Percentiles rank a stretch among this genome's conserved stretches.
These are phyloP conservation scores for Panonychus citri DNA, from an alignment of 1,140 invertebrate genomes.

Conservation along the genomic window DNA sequence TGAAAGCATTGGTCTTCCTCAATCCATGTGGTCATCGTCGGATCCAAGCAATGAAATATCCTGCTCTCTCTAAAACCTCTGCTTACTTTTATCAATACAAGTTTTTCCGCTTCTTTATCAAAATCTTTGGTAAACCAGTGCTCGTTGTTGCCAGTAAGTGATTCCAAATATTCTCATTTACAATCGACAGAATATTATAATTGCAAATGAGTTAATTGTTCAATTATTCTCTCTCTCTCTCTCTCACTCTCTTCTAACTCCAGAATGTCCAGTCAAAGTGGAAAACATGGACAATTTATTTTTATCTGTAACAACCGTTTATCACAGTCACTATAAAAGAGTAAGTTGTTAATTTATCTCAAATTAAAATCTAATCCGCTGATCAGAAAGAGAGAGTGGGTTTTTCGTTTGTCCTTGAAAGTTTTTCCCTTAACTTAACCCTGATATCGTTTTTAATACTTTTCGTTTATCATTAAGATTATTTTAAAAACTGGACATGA, in stretches of 20 bases:
- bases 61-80: constrained; percentile 1
- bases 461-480: too few relatives aligned
- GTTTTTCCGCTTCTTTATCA: constrained; percentile 4
- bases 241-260: not conserved
- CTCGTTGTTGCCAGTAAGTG: constrained; percentile 3
- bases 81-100: constrained; percentile 7
- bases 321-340: constrained; percentile 4
- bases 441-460: too few relatives aligned
- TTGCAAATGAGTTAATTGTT: not conserved
- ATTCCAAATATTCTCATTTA: not conserved
- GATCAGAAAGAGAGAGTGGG: too few relatives aligned
- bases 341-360: not conserved
- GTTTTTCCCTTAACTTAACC: too few relatives aligned
- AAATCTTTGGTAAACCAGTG: constrained; percentile 1
- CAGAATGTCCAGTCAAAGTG: constrained; percentile 3
- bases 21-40: constrained; percentile 8
- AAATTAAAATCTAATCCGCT: too few relatives aligned
- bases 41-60: constrained; percentile 10
- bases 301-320: constrained; percentile 12
- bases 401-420: too few relatives aligned
- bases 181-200: not conserved
- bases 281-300: constrained; percentile 12
- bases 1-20: constrained; percentile 11
- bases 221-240: not conserved
- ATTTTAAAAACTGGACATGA: too few relatives aligned